Conservation (phyloP, 2,888 invertebrate genomes). For the Panzeria rudis region DNA sequence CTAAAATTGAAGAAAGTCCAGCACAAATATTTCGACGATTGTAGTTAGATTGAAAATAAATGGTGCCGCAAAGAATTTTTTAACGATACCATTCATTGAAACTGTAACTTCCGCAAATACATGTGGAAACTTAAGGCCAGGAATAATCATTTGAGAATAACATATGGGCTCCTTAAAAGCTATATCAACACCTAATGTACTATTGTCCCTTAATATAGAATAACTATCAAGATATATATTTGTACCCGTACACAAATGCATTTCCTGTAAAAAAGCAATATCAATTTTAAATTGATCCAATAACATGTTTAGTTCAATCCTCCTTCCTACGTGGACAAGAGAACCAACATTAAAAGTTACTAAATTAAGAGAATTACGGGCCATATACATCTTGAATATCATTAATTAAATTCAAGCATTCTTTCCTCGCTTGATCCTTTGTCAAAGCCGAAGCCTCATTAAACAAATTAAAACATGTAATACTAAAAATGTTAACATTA, state of each 20-base stretch:
- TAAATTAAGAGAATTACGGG: slow-evolving; percentile 8
- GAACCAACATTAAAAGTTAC: slow-evolving; percentile 1
- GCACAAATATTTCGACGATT: neutral
- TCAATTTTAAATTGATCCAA: no score
- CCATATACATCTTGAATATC: slow-evolving; percentile 20
- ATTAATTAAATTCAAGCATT: slow-evolving; percentile 9
- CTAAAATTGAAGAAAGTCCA: slow-evolving; percentile 3
- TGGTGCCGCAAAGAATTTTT: slow-evolving; percentile 12
- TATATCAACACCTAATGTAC: neutral
- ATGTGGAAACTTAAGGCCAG: slow-evolving; percentile 2
- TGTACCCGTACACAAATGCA: neutral
- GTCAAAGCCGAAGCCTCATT: neutral
- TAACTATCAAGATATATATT: neutral
- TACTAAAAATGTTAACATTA: no score
- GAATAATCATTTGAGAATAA: neutral
- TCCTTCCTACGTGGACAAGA: no score
- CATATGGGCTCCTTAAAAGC: neutral
- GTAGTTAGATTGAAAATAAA: slow-evolving; percentile 22
- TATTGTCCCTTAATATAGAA: neutral
- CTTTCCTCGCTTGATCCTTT: neutral
- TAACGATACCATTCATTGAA: no score
- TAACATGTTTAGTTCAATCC: no score
- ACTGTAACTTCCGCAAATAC: neutral
- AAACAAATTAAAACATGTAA: neutral
- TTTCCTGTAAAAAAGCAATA: slow-evolving; percentile 13